phyloP scores from a whole-genome alignment of 1,140 invertebrate genomes.

The Helicoverpa zea region DNA sequence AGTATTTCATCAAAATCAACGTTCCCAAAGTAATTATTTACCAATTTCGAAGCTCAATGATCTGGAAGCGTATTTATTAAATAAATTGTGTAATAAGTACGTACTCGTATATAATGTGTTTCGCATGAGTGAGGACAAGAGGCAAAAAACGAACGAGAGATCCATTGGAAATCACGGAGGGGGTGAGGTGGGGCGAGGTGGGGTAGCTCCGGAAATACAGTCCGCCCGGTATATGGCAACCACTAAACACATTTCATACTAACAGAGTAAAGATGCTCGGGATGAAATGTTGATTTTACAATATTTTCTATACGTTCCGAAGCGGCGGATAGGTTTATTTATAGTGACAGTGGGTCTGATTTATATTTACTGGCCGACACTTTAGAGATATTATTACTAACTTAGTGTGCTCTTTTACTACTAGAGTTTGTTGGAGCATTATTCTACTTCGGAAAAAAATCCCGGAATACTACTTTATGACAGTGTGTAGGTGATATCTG shows the following conservation, averaged over 20 bases:
- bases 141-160: slow-evolving; percentile 75
- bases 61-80: slow-evolving; percentile 73
- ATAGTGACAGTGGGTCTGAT: no score
- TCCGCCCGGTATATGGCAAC: slow-evolving; percentile 58
- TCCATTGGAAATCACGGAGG: slow-evolving; percentile 75
- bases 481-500: no score
- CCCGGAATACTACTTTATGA: no score
- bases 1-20: slow-evolving; percentile 29
- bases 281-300: slow-evolving; percentile 44
- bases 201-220: slow-evolving; percentile 66
- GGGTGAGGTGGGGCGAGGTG: slow-evolving; percentile 35
- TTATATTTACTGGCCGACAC: no score
- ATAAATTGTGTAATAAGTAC: slow-evolving; percentile 77
- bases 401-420: no score
- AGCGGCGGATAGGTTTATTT: not conserved
- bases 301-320: slow-evolving; percentile 10
- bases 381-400: no score
- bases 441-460: no score
- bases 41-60: slow-evolving; percentile 55
- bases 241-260: slow-evolving; percentile 65
- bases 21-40: slow-evolving; percentile 48
- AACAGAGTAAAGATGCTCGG: slow-evolving; percentile 30
- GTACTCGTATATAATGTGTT: slow-evolving; percentile 70
- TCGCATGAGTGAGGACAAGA: slow-evolving; percentile 72
- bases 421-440: no score